Evolutionary conservation across 2,113 vertebrate genomes (phyloP).

Genomic region (Ptilonorhynchus violaceus): DNA sequence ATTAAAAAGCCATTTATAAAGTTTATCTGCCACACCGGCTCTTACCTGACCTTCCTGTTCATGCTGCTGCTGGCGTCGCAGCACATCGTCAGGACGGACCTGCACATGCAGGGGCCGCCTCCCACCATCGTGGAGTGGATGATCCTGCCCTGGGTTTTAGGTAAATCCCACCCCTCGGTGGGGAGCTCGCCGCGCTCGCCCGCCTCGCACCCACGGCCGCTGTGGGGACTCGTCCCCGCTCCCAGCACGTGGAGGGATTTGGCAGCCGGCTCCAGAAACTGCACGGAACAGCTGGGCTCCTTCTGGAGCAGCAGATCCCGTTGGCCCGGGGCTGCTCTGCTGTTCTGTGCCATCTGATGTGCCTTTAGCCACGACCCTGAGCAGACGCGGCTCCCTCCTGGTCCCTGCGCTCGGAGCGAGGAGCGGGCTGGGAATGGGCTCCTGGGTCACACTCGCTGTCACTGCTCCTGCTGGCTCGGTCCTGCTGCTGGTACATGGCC

Average conservation of each 20-base stretch:
- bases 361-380: background rate
- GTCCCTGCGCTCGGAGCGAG: background rate
- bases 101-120: constrained; percentile 93
- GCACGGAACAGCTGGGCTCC: constrained; percentile 3
- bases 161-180: constrained; percentile 76
- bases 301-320: constrained; percentile 4
- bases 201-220: background rate
- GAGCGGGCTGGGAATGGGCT: background rate
- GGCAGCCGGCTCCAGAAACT: background rate
- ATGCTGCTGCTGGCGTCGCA: constrained; percentile 94
- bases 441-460: background rate
- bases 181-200: background rate
- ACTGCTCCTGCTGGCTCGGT: background rate
- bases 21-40: constrained; percentile 97
- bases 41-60: constrained; percentile 97
- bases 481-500: background rate
- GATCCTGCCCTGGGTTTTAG: constrained; percentile 96
- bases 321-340: constrained; percentile 1
- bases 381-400: background rate
- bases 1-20: constrained; percentile 99
- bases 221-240: background rate
- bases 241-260: background rate
- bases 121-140: constrained; percentile 97
- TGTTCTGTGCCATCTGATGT: background rate
- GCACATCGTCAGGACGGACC: constrained; percentile 94